Percentiles rank a stretch among this genome's conserved stretches.
phyloP scores from a whole-genome alignment of 2,888 invertebrate genomes.

The Andricus quercusramuli region DNA sequence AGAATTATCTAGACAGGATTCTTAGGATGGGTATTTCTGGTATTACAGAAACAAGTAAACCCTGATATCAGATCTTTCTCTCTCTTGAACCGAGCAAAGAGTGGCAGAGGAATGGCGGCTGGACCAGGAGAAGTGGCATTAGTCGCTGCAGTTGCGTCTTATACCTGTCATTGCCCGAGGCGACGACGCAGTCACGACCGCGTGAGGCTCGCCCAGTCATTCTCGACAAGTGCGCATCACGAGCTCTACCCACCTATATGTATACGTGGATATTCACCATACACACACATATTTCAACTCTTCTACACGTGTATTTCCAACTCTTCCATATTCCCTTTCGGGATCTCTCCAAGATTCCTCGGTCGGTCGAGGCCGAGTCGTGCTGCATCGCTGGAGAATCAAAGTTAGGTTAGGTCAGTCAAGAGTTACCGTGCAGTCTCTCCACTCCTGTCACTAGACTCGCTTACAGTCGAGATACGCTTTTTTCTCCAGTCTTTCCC shows the following conservation, averaged over 20 bases:
- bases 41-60: constrained; percentile 10
- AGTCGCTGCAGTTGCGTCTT: constrained; percentile 51
- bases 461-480: background rate
- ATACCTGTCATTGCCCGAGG: constrained; percentile 65
- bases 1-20: background rate
- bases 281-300: background rate
- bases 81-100: constrained; percentile 46
- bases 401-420: constrained; percentile 45
- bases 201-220: constrained; percentile 63
- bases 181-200: constrained; percentile 68
- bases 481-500: background rate
- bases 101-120: constrained; percentile 55
- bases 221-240: constrained; percentile 63
- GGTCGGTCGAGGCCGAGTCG: constrained; percentile 48
- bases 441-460: constrained; percentile 9
- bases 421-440: constrained; percentile 9
- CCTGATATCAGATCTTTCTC: background rate
- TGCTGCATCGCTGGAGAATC: constrained; percentile 45
- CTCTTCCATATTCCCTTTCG: constrained; percentile 42
- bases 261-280: background rate
- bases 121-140: constrained; percentile 55
- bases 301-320: background rate
- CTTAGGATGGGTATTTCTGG: background rate
- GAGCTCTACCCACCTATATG: constrained; percentile 47
- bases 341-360: constrained; percentile 46